Evolutionary conservation across 2,797 vertebrate genomes (phyloP).

Genomic region (Dermochelys coriacea): DNA sequence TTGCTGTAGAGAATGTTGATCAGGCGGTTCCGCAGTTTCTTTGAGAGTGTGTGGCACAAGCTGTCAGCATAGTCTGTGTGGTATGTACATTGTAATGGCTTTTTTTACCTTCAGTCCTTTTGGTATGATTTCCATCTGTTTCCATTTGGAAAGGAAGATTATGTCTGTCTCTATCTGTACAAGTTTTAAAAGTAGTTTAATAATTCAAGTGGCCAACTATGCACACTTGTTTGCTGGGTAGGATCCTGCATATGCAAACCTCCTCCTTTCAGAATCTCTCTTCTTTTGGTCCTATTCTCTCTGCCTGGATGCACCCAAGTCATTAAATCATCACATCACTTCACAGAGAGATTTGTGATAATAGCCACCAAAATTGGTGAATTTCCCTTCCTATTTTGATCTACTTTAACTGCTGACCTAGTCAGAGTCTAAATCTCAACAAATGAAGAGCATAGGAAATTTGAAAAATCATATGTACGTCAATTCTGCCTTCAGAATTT

Average conservation of each 20-base stretch:
- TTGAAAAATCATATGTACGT: background rate
- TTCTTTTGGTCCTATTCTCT: background rate
- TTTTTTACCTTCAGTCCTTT: too few species aligned
- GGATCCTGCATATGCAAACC: background rate
- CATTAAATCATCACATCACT: background rate
- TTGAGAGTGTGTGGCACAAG: too few species aligned
- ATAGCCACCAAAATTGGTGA: background rate
- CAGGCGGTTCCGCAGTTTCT: too few species aligned
- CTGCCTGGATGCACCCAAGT: background rate
- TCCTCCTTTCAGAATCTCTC: background rate
- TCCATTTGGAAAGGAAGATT: too few species aligned
- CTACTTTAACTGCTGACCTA: background rate
- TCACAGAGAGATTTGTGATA: background rate
- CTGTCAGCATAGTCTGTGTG: too few species aligned
- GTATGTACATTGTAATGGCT: too few species aligned
- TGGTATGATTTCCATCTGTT: too few species aligned
- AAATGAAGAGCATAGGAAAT: background rate
- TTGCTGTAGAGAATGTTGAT: too few species aligned
- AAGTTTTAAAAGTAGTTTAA: background rate
- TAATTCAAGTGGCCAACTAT: background rate
- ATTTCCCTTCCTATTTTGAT: background rate
- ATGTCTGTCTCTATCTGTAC: too few species aligned
- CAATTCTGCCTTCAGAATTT: background rate
- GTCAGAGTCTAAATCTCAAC: background rate
- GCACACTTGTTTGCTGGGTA: background rate